These are phyloP conservation scores for Thelaira solivaga DNA, from an alignment of 2,888 invertebrate genomes.

Conservation along the genomic window DNA sequence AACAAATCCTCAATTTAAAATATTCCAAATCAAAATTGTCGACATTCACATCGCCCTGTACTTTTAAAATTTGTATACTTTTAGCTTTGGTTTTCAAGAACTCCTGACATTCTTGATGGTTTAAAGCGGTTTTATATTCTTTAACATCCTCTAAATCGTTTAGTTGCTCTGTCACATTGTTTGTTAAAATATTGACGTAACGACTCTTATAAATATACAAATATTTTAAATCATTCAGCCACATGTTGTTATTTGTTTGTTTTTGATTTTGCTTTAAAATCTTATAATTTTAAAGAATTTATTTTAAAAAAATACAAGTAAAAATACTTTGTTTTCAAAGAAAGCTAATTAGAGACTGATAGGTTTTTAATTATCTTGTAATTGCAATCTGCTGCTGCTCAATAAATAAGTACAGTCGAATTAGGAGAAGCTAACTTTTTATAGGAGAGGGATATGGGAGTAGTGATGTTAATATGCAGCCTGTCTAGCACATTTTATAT, in stretches of 20 bases:
- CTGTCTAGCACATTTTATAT: too few species aligned
- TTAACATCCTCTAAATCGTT: neutral
- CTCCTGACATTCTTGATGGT: neutral
- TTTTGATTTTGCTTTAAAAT: neutral
- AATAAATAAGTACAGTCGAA: too few species aligned
- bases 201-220: conserved; percentile 21
- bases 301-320: too few species aligned
- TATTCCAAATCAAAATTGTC: neutral
- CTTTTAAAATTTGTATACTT: neutral
- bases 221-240: neutral
- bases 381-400: too few species aligned
- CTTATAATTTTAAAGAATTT: neutral
- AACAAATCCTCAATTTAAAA: neutral
- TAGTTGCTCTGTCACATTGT: neutral
- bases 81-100: neutral
- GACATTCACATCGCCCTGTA: neutral
- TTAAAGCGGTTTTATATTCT: conserved; percentile 14
- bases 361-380: neutral
- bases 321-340: too few species aligned
- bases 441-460: too few species aligned
- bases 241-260: neutral
- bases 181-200: conserved; percentile 24
- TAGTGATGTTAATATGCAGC: too few species aligned
- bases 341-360: too few species aligned
- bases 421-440: too few species aligned